Base-by-base conservation (phyloP, 2,888 invertebrate genomes). In the Sipha maydis region DNA sequence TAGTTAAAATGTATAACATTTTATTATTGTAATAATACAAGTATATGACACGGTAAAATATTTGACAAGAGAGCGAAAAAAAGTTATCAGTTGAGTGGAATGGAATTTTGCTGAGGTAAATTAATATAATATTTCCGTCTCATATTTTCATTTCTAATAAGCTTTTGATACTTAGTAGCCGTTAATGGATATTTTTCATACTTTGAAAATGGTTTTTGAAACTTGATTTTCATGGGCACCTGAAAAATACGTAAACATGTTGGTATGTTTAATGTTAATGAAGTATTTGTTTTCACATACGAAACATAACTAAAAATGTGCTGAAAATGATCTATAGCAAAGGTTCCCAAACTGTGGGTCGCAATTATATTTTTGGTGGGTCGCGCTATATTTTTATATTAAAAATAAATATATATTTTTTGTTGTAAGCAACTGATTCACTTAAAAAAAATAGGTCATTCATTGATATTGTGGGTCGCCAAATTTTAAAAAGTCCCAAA, bases 141-240 rank as follows among this genome's bases (percentile, higher is more conserved):
- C 61, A 82, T 25, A 19, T 82, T 88, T 73, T 88, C 88, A 19
- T 88, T 88, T 75, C 82, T 88, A 4, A 82, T 67, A 28, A 88
- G 61, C 19, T 82, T 88, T n/a, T 88, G 88, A 48, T 88, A 88
- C 17, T 88, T 88, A 0, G 34, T 21, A 21, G 31, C 67, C 0
- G 88, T 82, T 14, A 88, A 31, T 19, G 80, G 88, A 19, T 88
- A 88, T 48, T 88, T 88, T 73, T 88, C 88, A 25, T 88, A 82
- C 0, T 88, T 88, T 0, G 82, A 82, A 82, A 82, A 88, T 25
- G 88, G 88, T 75, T 82, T 88, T 48, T 82, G 89, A 31, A 85
- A 41, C 34, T 89, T 89, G 25, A 89, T 89, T 85, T 75, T 89
- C 84, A 89, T 80, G 21, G 89, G 89, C 21, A 89, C 75, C 89